Base-by-base conservation (phyloP, 2,113 vertebrate species). In the Brienomyrus longianalis region DNA sequence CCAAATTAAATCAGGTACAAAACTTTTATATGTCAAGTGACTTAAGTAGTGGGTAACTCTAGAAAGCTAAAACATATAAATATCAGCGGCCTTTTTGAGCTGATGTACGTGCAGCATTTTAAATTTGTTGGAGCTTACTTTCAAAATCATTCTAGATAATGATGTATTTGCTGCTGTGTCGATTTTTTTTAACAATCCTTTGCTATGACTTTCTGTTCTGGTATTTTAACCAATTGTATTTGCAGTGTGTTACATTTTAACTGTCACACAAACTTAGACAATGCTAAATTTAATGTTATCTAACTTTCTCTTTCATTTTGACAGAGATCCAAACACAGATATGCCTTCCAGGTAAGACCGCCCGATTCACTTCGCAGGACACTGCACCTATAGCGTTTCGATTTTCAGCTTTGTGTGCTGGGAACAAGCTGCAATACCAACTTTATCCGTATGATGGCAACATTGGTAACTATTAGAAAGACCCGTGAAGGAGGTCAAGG, bases 241-340 rank as follows among this genome's bases (percentile, higher is more conserved):
- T 56, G 31, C 27, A 87, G 27, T 54, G 3, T 19, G 62, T 70
- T 31, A 48, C 15, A 31, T 50, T 51, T 51, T 13, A 86, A 27
- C 83, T n/a, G 54, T 83, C 23, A 9, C 17, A 45, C 70, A 77
- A 31, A 39, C 3, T 31, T 77, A 77, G 11, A 21, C 74, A 43
- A 43, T 7, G 74, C 74, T 43, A 17, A 35, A 80, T 80, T 43
- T 80, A 17, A 80, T 39, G 13, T 80, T 7, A 43, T 19, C 86
- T 1, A 54, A 48, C 19, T 43, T 51, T 50, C 5, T 86, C 90
- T 66, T 47, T 15, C 89, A 0, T 89, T 90, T 59, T 89, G 10
- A 31, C 19, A 96, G 96, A 62, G 95, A 96, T 23, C 95, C 95
- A 1, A 94, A 95, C 92, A 91, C 92, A 23, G 96, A 96, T 92